phyloP scores from a whole-genome alignment of 2,888 invertebrate species.

The Schizaphis graminum region DNA sequence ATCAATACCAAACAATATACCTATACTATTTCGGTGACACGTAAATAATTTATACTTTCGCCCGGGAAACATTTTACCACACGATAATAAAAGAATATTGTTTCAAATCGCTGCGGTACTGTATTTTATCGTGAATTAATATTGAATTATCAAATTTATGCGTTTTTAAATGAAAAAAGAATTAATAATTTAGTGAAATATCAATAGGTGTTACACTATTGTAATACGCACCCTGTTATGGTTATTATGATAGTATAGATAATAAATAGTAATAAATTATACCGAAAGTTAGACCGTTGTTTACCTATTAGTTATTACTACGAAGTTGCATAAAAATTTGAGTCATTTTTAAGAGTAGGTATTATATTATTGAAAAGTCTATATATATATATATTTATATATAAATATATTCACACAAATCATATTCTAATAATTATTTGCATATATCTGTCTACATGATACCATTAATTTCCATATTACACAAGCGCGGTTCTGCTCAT shows the following conservation, averaged over 20 bases:
- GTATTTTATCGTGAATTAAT: neutral
- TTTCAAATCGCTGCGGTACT: neutral
- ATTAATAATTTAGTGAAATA: neutral
- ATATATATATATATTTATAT: no score
- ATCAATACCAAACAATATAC: neutral
- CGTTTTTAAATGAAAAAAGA: neutral
- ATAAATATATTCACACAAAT: neutral
- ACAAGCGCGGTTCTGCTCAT: neutral
- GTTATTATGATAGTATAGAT: neutral
- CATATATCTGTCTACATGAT: neutral
- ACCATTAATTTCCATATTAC: neutral
- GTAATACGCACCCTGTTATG: neutral
- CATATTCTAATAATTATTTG: neutral
- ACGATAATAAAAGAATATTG: neutral
- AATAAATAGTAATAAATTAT: neutral
- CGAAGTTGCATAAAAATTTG: neutral
- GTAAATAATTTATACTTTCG: constrained; percentile 11
- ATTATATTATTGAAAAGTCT: neutral
- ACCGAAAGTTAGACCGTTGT: neutral
- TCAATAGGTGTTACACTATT: neutral
- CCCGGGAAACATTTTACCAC: neutral
- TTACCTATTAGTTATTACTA: neutral
- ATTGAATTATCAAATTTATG: neutral
- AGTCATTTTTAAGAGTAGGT: neutral
- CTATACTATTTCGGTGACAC: neutral